Percentiles rank a stretch among this genome's conserved stretches.
Conservation (phyloP, 1,140 invertebrate species). For the Leptopilina boulardi region DNA sequence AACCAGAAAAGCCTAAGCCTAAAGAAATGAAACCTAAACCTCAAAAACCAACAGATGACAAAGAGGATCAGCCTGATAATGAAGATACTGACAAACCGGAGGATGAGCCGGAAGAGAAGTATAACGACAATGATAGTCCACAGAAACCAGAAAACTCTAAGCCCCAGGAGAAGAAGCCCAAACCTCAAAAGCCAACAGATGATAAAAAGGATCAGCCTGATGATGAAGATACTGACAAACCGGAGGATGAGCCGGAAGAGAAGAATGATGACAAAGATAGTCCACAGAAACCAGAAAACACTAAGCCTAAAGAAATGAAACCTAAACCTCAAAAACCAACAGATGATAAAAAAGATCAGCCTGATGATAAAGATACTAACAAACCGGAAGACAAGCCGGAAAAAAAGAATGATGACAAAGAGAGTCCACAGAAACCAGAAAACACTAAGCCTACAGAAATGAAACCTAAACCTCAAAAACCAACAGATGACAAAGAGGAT, state of each 20-base stretch:
- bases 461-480: too few species aligned
- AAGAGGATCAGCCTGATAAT: not conserved
- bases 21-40: too few species aligned
- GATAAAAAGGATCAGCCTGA: not conserved
- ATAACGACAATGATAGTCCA: too few species aligned
- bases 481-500: not conserved
- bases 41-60: conserved; percentile 22
- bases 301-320: too few species aligned
- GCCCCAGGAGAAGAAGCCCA: too few species aligned
- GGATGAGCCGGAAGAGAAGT: too few species aligned
- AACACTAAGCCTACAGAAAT: too few species aligned
- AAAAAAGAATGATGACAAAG: not conserved
- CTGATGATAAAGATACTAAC: not conserved
- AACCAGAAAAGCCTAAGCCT: not conserved
- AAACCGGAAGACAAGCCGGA: not conserved
- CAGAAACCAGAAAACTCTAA: too few species aligned
- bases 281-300: too few species aligned
- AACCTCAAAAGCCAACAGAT: too few species aligned
- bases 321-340: conserved; percentile 11
- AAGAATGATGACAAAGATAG: conserved; percentile 4
- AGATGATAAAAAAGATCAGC: not conserved
- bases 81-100: not conserved
- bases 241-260: too few species aligned
- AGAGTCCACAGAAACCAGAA: too few species aligned
- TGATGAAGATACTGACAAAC: not conserved